A percentile compares a stretch with the other conserved stretches of the same genome.
These are phyloP conservation scores for Spilarctia lutea DNA, from an alignment of 2,888 invertebrate species.

Conservation along the genomic window DNA sequence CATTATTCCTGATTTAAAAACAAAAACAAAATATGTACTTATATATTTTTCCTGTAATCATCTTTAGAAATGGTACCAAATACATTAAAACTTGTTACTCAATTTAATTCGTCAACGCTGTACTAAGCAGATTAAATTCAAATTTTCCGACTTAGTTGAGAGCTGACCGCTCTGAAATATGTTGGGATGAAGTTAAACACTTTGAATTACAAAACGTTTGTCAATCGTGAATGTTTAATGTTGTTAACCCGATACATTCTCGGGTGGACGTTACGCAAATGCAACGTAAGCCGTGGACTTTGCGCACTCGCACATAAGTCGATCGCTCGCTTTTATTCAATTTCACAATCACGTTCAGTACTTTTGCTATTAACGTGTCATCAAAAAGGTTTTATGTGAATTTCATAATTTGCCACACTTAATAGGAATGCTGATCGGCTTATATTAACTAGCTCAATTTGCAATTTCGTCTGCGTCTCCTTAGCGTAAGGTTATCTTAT, in stretches of 20 bases:
- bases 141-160: background rate
- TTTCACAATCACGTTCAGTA: slow-evolving; percentile 15
- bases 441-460: background rate
- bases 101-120: background rate
- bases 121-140: background rate
- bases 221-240: slow-evolving; percentile 18
- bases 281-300: slow-evolving; percentile 23
- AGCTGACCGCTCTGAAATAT: background rate
- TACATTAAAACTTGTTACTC: background rate
- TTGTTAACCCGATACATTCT: slow-evolving; percentile 23
- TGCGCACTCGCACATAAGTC: slow-evolving; percentile 14
- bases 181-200: background rate
- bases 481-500: no score
- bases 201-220: slow-evolving; percentile 24
- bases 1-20: background rate
- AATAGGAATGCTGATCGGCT: background rate
- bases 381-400: background rate
- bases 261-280: slow-evolving; percentile 22
- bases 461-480: no score
- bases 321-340: slow-evolving; percentile 14
- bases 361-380: background rate
- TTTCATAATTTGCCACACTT: background rate
- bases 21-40: no score
- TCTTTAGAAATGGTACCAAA: background rate
- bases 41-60: background rate